These are phyloP conservation scores for Alligator sinensis DNA, from an alignment of 2,113 vertebrate species.

Conservation along the genomic window DNA sequence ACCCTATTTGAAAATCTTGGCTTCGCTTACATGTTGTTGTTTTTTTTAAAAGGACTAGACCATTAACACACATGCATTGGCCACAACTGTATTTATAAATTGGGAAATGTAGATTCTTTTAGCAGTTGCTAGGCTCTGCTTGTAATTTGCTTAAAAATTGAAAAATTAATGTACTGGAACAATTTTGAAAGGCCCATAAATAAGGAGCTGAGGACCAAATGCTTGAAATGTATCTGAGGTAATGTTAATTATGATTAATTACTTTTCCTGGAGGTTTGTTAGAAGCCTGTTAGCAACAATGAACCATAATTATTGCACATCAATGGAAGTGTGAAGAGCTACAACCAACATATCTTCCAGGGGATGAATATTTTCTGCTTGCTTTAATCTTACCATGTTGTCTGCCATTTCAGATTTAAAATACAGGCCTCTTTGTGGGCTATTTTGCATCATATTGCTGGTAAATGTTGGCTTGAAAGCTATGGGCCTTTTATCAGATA, in stretches of 20 bases:
- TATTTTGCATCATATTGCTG: neutral
- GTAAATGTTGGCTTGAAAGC: neutral
- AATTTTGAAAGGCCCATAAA: conserved; percentile 70
- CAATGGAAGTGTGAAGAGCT: fast-evolving
- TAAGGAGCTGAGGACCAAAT: conserved; percentile 63
- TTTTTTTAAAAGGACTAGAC: neutral
- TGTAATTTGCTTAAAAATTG: conserved; percentile 76
- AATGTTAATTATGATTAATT: conserved; percentile 77
- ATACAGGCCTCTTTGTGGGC: neutral
- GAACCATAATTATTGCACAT: conserved; percentile 38
- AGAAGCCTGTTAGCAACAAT: conserved; percentile 60
- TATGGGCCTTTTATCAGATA: neutral
- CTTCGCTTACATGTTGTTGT: neutral
- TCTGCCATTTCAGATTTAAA: neutral
- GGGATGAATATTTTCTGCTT: neutral
- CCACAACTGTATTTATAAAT: conserved; percentile 25
- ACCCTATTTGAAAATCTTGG: neutral
- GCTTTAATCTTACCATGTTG: neutral
- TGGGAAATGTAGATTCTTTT: conserved; percentile 18
- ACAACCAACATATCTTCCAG: neutral
- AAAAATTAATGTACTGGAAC: conserved; percentile 78
- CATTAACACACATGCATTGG: neutral
- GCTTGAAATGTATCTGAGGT: conserved; percentile 67
- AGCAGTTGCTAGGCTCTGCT: conserved; percentile 27
- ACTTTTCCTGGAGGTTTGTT: conserved; percentile 37